Base-by-base conservation (phyloP, 2,888 invertebrate species). In the Epiblema foenella region DNA sequence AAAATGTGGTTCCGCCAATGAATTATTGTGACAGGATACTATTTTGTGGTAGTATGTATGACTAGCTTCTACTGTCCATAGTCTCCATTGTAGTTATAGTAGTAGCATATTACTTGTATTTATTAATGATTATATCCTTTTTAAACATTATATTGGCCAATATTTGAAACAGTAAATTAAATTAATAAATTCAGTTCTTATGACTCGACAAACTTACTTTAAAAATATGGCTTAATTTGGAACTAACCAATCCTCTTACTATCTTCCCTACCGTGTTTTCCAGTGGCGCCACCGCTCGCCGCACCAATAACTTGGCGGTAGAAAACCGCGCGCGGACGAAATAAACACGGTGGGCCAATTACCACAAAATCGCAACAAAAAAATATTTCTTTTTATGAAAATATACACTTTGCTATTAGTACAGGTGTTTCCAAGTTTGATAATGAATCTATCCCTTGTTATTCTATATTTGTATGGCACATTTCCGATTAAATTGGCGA, bases 401-500 rank as follows among this genome's bases (percentile, higher is more conserved):
- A 54, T 15, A 54, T 20, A 52, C 8, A 54, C 29, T 59, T 54
- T 66, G 54, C 24, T 59, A 54, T 66, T 66, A 59, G 39, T 39
- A 71, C 66, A 56, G 39, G 29, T 71, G 67, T 71, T 56, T 71
- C 60, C 17, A 9, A n/a, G 11, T 57, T 49, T 62, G 71, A 71
- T 71, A 71, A 57, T 57, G 67, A 71, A 60, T 42, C 8, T 5
- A 57, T 67, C 60, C 71, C 70, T 56, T 54, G 10, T 33, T 17
- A n/a, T 62, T 18, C 24, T 51, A 51, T 42, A 49, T 51, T 67
- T 17, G 51, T 62, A 24, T 62, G 56, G 46, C 65, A 60, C 51
- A 42, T 67, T 71, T 62, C 56, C 51, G 56, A 42, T 51, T 8
- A 71, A 71, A 51, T 74, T 67, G 64, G 78, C 75, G 82, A 83